Conservation (phyloP, 1,140 invertebrate genomes). For the Drosophila parabipectinata region DNA sequence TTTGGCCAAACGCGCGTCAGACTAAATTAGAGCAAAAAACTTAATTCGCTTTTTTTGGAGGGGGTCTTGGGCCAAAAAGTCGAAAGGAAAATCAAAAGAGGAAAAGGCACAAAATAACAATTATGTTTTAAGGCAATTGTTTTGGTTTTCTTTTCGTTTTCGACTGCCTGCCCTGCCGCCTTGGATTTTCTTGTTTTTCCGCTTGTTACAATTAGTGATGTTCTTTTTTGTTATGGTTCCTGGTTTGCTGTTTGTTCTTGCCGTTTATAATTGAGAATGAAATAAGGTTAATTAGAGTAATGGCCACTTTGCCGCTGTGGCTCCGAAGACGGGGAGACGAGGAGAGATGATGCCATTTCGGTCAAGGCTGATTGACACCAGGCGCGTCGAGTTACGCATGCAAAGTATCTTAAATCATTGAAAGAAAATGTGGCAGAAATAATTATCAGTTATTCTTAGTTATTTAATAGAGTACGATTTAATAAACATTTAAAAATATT, state of each 20-base stretch:
- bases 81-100: conserved; percentile 70
- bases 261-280: conserved; percentile 80
- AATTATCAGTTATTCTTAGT: too few relatives aligned
- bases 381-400: conserved; percentile 12
- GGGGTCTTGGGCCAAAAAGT: conserved; percentile 63
- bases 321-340: not conserved
- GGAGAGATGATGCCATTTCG: conserved; percentile 58
- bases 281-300: conserved; percentile 83
- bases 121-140: conserved; percentile 83
- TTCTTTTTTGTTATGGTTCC: conserved; percentile 23
- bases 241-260: conserved; percentile 45
- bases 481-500: too few relatives aligned
- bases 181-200: conserved; percentile 19
- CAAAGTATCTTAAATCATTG: conserved; percentile 16
- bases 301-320: conserved; percentile 62
- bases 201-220: conserved; percentile 58
- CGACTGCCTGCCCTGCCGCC: conserved; percentile 3
- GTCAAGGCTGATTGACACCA: conserved; percentile 64
- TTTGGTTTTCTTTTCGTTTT: conserved; percentile 65
- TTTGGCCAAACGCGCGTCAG: conserved; percentile 59
- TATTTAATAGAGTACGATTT: too few relatives aligned
- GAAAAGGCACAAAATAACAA: conserved; percentile 78
- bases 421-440: not conserved
- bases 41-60: conserved; percentile 62
- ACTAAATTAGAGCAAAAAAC: conserved; percentile 82